A percentile compares a stretch with the other conserved stretches of the same genome.
Evolutionary conservation across 2,113 vertebrate species (phyloP).

Genomic region (Monarcha castaneiventris): DNA sequence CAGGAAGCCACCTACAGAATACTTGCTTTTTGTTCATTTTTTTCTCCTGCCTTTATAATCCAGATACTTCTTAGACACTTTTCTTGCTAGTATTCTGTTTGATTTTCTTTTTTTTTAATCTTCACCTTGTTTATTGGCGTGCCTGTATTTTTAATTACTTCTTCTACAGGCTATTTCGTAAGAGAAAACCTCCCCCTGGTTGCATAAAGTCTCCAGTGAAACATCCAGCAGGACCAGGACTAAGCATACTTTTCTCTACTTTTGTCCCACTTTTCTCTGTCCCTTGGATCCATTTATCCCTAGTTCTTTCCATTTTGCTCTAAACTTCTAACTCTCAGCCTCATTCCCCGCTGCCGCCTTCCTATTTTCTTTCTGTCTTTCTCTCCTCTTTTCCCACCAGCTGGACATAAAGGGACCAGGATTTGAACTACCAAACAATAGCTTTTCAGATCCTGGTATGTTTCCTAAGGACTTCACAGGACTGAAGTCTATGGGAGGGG

Average conservation of each 20-base stretch:
- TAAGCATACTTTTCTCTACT: background rate
- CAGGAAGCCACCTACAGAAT: slow-evolving; percentile 25
- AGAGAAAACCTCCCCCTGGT: background rate
- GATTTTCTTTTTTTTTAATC: background rate
- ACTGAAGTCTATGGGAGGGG: slow-evolving; percentile 40
- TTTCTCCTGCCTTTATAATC: background rate
- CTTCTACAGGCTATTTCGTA: background rate
- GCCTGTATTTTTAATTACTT: background rate
- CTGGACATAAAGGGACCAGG: slow-evolving; percentile 60
- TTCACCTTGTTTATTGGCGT: background rate
- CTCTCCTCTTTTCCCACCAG: slow-evolving; percentile 57
- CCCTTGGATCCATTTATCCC: background rate
- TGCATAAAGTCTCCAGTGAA: background rate
- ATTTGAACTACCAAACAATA: slow-evolving; percentile 64
- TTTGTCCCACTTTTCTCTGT: background rate
- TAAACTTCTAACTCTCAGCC: background rate
- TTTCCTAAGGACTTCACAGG: slow-evolving; percentile 61
- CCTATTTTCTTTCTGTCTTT: slow-evolving; percentile 42
- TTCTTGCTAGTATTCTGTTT: background rate
- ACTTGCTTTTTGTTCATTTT: background rate
- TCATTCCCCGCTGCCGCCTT: background rate
- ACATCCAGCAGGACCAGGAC: background rate
- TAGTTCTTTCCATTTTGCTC: background rate
- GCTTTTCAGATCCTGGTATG: slow-evolving; percentile 62
- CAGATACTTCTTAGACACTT: background rate